Evolutionary conservation across 1,140 invertebrate genomes (phyloP), one percentile per base, ranked within the genome.

Genomic region (Drosophila sucinea): DNA sequence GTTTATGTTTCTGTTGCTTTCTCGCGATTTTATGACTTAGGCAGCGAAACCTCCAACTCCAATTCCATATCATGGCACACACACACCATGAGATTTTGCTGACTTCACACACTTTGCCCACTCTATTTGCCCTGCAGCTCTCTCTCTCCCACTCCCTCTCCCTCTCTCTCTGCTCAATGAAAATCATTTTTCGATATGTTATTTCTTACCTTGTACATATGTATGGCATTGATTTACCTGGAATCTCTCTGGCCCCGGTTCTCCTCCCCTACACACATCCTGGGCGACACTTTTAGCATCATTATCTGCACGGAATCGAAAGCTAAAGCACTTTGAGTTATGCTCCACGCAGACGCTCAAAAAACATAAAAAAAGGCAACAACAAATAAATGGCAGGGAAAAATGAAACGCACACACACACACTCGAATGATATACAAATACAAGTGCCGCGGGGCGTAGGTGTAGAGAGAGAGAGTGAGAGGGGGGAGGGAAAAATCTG

Each of bases 121-220:
- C 44, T 51, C 23, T 51, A 51, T 51, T 64, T 67, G 30, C 61
- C 58, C 30, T 33, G 38, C 44, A 47, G 58, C 62, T 38, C 44
- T 38, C 35, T 35, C 69, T 32, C 41, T 44, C 44, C 17, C 17
- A 44, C 69, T 33, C 41, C 40, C 64, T 58, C 5, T 32, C 35
- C 44, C 69, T 33, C 41, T 54, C 64, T 58, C 5, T 32, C 35
- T 64, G 25, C 72, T 64, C 76, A 87, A 83, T 89, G 77, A 89
- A 84, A 89, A 89, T 89, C 64, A 84, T 89, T 89, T 85, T 89
- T 78, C 84, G 84, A 89, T 89, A 89, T 89, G 84, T 87, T 87
- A 89, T 89, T 90, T 73, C 77, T 51, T 67, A 67, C 65, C 77
- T 40, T 58, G 38, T 51, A 51, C 44, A 67, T 63, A 60, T 74